phyloP scores from a whole-genome alignment of 2,113 vertebrate species.

The Platichthys stellatus region DNA sequence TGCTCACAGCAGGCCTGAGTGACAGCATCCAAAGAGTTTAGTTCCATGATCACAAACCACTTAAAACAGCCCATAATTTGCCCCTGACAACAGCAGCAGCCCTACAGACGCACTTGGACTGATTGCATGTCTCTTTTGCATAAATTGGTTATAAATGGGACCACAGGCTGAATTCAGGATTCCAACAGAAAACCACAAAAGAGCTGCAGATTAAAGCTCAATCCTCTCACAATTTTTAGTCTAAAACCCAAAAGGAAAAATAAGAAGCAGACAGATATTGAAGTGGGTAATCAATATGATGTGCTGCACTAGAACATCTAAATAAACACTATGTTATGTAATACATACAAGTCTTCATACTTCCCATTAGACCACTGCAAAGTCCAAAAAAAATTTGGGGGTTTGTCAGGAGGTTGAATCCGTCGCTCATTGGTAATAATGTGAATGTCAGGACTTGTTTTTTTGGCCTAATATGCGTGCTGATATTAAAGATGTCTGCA shows the following conservation, averaged over 20 bases:
- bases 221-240: slow-evolving; percentile 2
- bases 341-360: neutral
- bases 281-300: neutral
- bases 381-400: neutral
- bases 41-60: slow-evolving; percentile 58
- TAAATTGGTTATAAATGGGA: slow-evolving; percentile 42
- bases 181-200: slow-evolving; percentile 44
- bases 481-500: neutral
- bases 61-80: slow-evolving; percentile 59
- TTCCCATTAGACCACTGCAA: neutral
- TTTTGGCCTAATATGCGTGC: slow-evolving; percentile 33
- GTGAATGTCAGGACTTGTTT: slow-evolving; percentile 54
- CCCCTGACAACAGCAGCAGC: slow-evolving; percentile 44
- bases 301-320: neutral
- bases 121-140: slow-evolving; percentile 36
- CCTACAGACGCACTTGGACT: slow-evolving; percentile 29
- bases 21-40: slow-evolving; percentile 48
- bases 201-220: neutral
- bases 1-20: slow-evolving; percentile 46
- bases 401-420: slow-evolving; percentile 32
- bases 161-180: slow-evolving; percentile 24
- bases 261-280: slow-evolving; percentile 14
- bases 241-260: neutral
- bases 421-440: slow-evolving; percentile 60
- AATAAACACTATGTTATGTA: neutral